phyloP scores from a whole-genome alignment of 2,797 vertebrate species.

The Chiroxiphia lanceolata region DNA sequence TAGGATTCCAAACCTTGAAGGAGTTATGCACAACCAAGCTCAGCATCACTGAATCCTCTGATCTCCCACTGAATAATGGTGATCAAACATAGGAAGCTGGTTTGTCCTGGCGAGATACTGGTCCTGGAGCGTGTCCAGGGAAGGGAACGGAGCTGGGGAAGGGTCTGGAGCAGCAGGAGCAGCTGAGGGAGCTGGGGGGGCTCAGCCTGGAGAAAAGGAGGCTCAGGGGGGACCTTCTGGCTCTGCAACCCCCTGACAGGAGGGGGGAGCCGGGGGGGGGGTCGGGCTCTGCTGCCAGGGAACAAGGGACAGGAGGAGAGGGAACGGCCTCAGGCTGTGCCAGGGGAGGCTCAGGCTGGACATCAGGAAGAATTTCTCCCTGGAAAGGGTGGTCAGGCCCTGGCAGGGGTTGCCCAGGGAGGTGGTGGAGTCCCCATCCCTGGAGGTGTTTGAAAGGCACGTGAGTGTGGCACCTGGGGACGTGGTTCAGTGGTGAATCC shows the following conservation, averaged over 20 bases:
- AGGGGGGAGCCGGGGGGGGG: not conserved
- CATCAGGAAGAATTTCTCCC: accelerated
- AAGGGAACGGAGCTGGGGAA: not conserved
- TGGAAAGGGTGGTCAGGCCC: accelerated
- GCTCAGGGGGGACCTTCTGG: not conserved
- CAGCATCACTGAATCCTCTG: not conserved
- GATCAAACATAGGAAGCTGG: not conserved
- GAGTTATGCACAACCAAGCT: not conserved
- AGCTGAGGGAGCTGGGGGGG: not conserved
- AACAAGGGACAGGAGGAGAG: not conserved
- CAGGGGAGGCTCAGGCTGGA: not conserved
- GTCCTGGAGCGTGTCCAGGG: not conserved
- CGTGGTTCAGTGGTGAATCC: accelerated
- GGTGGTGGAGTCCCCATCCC: not conserved
- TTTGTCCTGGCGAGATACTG: not conserved
- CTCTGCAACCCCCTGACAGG: not conserved
- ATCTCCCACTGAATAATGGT: not conserved
- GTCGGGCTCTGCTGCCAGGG: not conserved
- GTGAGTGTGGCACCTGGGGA: not conserved
- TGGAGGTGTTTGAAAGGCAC: not conserved
- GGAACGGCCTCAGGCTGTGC: not conserved
- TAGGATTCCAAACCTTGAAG: not conserved
- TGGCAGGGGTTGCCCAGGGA: not conserved
- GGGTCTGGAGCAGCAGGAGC: not conserved
- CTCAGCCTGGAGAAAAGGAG: not conserved